These are phyloP conservation scores for Ostrea denselamellosa DNA, from an alignment of 1,140 invertebrate species.

Conservation along the genomic window DNA sequence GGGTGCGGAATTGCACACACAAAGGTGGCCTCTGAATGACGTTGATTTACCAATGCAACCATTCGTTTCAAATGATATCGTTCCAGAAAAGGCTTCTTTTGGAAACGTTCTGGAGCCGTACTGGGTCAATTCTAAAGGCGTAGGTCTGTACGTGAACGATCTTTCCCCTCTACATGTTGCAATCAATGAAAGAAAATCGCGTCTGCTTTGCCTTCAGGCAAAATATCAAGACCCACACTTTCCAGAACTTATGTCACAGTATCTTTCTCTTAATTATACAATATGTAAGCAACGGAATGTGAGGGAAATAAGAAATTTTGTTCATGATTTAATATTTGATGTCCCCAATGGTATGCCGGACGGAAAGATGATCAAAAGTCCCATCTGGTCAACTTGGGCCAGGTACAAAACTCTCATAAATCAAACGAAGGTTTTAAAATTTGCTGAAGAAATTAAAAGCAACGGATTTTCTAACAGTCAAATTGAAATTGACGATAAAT, in stretches of 20 bases:
- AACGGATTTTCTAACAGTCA: conserved; percentile 88
- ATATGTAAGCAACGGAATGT: conserved; percentile 64
- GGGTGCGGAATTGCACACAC: conserved; percentile 76
- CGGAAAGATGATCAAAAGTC: conserved; percentile 85
- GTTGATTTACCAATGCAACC: conserved; percentile 65
- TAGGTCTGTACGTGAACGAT: conserved; percentile 67
- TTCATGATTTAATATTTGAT: conserved; percentile 54
- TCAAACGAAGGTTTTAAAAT: conserved; percentile 84
- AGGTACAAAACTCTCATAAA: conserved; percentile 85
- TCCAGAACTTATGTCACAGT: conserved; percentile 65
- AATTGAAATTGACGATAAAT: conserved; percentile 94
- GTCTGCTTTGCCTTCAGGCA: conserved; percentile 50
- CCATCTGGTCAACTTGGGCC: conserved; percentile 96
- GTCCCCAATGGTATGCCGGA: conserved; percentile 82
- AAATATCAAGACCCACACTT: conserved; percentile 41
- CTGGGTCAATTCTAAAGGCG: conserved; percentile 72
- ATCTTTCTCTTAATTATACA: conserved; percentile 56
- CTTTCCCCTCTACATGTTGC: conserved; percentile 68
- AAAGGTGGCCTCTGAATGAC: conserved; percentile 78
- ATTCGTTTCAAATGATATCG: conserved; percentile 62
- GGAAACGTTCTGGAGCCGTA: conserved; percentile 70
- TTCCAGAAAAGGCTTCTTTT: conserved; percentile 48
- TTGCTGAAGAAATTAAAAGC: conserved; percentile 85
- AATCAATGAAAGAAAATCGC: conserved; percentile 54
- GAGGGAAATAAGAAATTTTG: conserved; percentile 54